phyloP scores from a whole-genome alignment of 2,113 vertebrate species.

The Muntiacus muntjak region DNA sequence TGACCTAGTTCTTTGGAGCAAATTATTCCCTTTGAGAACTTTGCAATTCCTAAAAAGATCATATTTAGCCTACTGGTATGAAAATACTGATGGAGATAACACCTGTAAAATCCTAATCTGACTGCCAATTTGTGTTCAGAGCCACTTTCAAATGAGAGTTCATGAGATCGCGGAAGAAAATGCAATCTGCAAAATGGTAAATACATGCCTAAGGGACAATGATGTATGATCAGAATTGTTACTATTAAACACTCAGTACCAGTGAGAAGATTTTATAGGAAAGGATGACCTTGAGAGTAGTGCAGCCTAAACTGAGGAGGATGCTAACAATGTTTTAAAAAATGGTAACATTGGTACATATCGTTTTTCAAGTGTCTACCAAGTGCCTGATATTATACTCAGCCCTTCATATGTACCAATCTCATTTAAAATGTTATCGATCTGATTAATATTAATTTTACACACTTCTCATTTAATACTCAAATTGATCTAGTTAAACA shows the following conservation, averaged over 20 bases:
- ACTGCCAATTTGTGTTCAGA: slow-evolving; percentile 29
- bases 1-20: background rate
- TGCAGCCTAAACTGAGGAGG: background rate
- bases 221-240: background rate
- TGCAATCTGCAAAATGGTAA: background rate
- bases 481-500: background rate
- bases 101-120: background rate
- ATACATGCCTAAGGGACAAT: background rate
- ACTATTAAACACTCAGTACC: background rate
- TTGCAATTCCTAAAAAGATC: background rate
- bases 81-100: slow-evolving; percentile 1
- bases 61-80: background rate
- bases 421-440: background rate
- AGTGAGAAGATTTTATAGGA: background rate
- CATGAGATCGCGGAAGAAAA: background rate
- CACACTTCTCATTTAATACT: background rate
- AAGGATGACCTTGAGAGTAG: background rate
- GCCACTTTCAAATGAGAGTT: background rate
- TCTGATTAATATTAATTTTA: background rate
- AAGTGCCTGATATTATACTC: background rate
- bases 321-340: background rate
- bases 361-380: background rate
- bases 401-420: background rate
- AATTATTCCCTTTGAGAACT: background rate
- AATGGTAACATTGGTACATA: background rate